These are phyloP conservation scores for Dynastes grantii DNA, from an alignment of 2,888 invertebrate species.

Conservation along the genomic window DNA sequence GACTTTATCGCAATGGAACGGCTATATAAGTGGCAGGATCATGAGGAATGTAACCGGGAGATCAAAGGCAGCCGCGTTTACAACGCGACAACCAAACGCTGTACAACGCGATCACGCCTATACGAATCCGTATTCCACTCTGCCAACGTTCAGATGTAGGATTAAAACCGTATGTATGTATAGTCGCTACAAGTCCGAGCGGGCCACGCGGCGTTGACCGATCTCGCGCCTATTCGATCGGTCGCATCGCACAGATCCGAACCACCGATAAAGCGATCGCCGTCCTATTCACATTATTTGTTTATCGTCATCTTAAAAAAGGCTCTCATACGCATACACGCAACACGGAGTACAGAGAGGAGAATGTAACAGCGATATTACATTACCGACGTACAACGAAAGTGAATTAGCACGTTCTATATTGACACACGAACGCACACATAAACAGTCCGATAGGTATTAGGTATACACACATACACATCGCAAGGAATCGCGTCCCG, in stretches of 20 bases:
- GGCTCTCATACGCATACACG: not conserved
- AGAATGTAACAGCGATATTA: conserved; percentile 33
- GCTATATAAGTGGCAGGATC: conserved; percentile 63
- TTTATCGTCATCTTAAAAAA: conserved; percentile 33
- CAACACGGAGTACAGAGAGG: not conserved
- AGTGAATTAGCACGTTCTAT: conserved; percentile 25
- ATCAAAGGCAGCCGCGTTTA: conserved; percentile 64
- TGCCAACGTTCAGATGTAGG: too few relatives aligned
- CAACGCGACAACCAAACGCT: conserved; percentile 55
- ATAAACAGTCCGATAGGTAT: too few relatives aligned
- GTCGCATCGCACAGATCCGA: conserved; percentile 8
- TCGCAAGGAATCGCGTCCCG: not conserved
- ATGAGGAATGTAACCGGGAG: conserved; percentile 67
- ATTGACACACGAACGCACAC: conserved; percentile 21
- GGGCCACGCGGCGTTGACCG: conserved; percentile 1
- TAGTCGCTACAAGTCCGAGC: not conserved
- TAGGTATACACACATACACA: not conserved
- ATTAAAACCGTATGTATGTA: too few relatives aligned
- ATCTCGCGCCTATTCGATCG: not conserved
- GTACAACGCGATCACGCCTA: conserved; percentile 33
- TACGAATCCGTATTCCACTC: not conserved
- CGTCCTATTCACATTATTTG: conserved; percentile 22
- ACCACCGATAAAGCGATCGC: conserved; percentile 6
- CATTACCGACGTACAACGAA: conserved; percentile 41
- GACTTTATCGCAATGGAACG: conserved; percentile 56